Conservation (phyloP, 2,113 vertebrate genomes). For the Caranx ignobilis region DNA sequence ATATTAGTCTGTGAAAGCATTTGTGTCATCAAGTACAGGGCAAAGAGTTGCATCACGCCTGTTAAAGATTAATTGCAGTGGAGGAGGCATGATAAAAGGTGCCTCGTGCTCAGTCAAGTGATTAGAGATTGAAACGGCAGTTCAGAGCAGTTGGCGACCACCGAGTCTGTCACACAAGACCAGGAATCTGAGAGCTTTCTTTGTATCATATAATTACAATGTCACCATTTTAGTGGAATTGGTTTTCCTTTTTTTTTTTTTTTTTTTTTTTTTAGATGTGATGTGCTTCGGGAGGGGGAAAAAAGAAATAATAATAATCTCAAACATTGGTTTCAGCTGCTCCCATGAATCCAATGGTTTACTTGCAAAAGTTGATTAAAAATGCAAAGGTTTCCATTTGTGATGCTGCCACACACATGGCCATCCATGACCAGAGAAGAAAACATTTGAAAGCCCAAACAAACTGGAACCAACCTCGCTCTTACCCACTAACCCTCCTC, state of each 20-base stretch:
- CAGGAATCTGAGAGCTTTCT: too few relatives aligned
- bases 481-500: too few relatives aligned
- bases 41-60: conserved; percentile 42
- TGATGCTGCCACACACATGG: neutral
- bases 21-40: neutral
- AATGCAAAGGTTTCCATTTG: neutral
- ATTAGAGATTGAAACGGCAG: conserved; percentile 29
- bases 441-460: neutral
- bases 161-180: neutral
- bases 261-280: neutral
- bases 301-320: neutral
- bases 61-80: conserved; percentile 68
- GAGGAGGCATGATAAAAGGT: conserved; percentile 59
- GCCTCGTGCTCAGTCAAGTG: conserved; percentile 50
- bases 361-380: neutral
- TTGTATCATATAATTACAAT: neutral
- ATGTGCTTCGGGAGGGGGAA: neutral
- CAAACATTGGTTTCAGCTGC: neutral
- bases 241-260: too few relatives aligned
- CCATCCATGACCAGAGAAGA: neutral
- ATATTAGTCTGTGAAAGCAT: conserved; percentile 41
- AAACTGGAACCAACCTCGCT: too few relatives aligned
- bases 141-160: conserved; percentile 3
- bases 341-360: neutral
- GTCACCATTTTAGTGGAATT: neutral